Evolutionary conservation across 2,797 vertebrate species (phyloP).

Genomic region (Parambassis ranga): DNA sequence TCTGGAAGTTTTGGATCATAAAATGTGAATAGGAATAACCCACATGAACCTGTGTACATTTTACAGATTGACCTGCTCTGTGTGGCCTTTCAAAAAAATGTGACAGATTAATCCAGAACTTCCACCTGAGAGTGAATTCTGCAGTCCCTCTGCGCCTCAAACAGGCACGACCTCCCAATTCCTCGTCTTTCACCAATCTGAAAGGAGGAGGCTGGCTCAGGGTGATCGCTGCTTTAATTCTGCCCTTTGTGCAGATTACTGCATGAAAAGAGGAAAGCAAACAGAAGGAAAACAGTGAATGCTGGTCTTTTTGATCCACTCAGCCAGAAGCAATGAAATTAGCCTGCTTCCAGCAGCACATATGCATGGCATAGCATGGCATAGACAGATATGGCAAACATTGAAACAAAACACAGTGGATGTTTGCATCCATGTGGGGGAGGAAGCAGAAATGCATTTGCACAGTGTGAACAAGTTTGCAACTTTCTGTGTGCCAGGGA

Average conservation of each 20-base stretch:
- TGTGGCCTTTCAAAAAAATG: neutral
- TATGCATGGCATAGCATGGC: conserved; percentile 59
- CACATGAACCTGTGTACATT: neutral
- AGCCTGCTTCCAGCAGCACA: conserved; percentile 55
- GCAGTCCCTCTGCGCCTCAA: conserved; percentile 19
- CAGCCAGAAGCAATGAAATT: conserved; percentile 69
- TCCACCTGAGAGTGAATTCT: conserved; percentile 49
- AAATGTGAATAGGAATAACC: neutral
- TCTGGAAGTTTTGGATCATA: too few relatives aligned
- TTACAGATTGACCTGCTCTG: neutral
- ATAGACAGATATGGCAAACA: conserved; percentile 60
- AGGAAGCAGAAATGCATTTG: conserved; percentile 41
- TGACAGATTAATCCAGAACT: conserved; percentile 23
- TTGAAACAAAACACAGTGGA: conserved; percentile 53
- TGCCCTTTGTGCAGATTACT: conserved; percentile 63
- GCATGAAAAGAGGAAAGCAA: conserved; percentile 62
- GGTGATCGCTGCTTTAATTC: conserved; percentile 57
- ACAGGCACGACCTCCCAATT: conserved; percentile 46
- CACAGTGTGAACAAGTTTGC: conserved; percentile 47
- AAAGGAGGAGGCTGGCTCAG: conserved; percentile 48
- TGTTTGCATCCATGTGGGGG: conserved; percentile 54
- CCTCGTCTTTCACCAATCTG: conserved; percentile 39
- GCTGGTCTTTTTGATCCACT: conserved; percentile 68
- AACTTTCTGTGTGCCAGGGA: conserved; percentile 37
- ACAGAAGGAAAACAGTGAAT: conserved; percentile 48